Percentiles rank a stretch among this genome's conserved stretches.
These are phyloP conservation scores for Gorsachius magnificus DNA, from an alignment of 2,797 vertebrate genomes.

Conservation along the genomic window DNA sequence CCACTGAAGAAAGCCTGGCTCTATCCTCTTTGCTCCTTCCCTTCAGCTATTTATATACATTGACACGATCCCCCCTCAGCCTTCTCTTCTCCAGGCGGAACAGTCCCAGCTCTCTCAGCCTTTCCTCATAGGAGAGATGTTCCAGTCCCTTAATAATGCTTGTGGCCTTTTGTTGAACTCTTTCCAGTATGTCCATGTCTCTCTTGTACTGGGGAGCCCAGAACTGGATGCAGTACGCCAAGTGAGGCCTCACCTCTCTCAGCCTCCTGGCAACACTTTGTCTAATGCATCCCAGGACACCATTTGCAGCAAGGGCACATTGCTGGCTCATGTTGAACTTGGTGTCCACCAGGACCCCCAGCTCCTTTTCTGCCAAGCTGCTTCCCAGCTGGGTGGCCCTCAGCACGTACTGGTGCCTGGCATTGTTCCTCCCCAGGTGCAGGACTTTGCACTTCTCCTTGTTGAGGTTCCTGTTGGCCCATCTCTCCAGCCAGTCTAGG, in stretches of 20 bases:
- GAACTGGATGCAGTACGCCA: neutral
- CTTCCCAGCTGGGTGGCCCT: neutral
- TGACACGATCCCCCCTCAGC: neutral
- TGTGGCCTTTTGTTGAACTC: neutral
- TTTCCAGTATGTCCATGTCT: neutral
- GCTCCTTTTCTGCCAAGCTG: neutral
- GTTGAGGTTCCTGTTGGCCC: neutral
- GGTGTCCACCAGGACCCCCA: neutral
- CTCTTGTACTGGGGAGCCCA: neutral
- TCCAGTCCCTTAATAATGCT: neutral
- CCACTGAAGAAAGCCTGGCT: neutral
- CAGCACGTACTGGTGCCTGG: neutral
- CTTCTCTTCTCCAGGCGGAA: neutral
- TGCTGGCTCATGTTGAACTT: neutral
- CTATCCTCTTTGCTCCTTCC: neutral
- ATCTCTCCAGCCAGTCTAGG: neutral
- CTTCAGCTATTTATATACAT: neutral
- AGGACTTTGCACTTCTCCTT: neutral
- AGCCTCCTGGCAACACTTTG: accelerated
- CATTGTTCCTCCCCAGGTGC: neutral
- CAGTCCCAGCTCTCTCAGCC: neutral
- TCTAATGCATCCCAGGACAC: neutral
- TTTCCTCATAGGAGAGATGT: neutral
- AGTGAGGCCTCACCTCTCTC: neutral
- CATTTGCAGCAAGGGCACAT: neutral